Base-by-base conservation (phyloP, 2,888 invertebrate species). In the Leptopilina drosophilae region DNA sequence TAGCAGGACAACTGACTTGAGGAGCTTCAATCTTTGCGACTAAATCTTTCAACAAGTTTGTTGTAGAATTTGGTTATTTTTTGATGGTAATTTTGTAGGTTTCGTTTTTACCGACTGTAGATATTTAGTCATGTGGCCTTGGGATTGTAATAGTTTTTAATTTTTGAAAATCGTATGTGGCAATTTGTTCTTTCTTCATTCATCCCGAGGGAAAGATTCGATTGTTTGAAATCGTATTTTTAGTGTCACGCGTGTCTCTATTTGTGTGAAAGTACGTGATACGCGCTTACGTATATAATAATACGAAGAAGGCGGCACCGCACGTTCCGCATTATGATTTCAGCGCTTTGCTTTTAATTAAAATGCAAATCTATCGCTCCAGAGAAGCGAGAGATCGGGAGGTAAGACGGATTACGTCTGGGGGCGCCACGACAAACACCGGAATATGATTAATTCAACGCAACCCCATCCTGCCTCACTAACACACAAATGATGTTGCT, bases 261-360 rank as follows among this genome's bases (percentile, higher is more conserved):
- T 78, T 78, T 78, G 78, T 79, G 56, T 73, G 73, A 15, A 73
- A 33, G 14, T 59, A n/a, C 78, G 26, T 40, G 64, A 42, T 77
- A 75, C 77, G 49, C 49, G 69, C 78, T 80, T 66, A 80, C 65
- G 69, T 81, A 77, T 80, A 81, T 81, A 82, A 82, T 81, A 79
- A 83, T 66, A 80, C 73, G 67, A 77, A 84, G 88, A 86, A 87
- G 88, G 87, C 89, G 87, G 85, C 87, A 86, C 87, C 90, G 87
- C 89, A 90, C 90, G 91, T 90, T 90, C 88, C 90, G 93, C 93
- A 94, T 94, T 94, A 94, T 94, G 93, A 94, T 94, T 93, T 93
- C 93, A 93, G 92, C 93, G 93, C 93, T 93, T 92, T 93, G 93
- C 93, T 93, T 93, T 93, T 93, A 93, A 93, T 93, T 93, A 93